Evolutionary conservation across 2,113 vertebrate species (phyloP).

Genomic region (Lasiurus borealis): DNA sequence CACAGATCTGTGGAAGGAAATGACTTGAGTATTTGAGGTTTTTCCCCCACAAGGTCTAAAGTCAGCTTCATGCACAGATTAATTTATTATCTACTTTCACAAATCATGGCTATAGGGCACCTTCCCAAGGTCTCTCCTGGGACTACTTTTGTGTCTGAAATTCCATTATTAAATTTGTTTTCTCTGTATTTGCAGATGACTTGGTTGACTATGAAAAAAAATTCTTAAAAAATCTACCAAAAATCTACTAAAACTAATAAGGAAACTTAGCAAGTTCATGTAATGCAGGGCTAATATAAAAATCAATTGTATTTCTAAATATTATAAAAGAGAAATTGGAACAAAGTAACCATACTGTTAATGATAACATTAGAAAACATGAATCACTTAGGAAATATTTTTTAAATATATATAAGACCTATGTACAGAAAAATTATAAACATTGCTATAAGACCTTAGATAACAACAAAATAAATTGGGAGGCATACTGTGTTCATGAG

Average conservation of each 20-base stretch:
- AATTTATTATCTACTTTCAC: constrained; percentile 25
- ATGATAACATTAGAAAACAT: background rate
- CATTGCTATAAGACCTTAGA: background rate
- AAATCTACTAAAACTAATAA: constrained; percentile 29
- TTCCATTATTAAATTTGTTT: background rate
- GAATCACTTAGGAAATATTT: background rate
- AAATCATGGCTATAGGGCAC: background rate
- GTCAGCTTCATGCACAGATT: background rate
- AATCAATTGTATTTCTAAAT: background rate
- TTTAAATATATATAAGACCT: background rate
- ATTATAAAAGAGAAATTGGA: constrained; percentile 11
- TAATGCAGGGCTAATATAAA: background rate
- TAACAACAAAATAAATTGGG: constrained; percentile 3
- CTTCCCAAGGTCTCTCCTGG: background rate
- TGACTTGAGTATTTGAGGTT: background rate
- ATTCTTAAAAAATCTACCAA: constrained; percentile 1
- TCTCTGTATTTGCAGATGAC: constrained; percentile 1
- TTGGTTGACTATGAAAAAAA: background rate
- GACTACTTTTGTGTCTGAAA: constrained; percentile 13
- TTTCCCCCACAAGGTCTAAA: background rate
- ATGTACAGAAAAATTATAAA: background rate
- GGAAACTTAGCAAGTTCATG: background rate
- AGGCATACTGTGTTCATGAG: background rate
- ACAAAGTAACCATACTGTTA: background rate
- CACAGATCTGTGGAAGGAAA: background rate